Evolutionary conservation across 2,797 vertebrate species (phyloP).

Genomic region (Apogon talboti): DNA sequence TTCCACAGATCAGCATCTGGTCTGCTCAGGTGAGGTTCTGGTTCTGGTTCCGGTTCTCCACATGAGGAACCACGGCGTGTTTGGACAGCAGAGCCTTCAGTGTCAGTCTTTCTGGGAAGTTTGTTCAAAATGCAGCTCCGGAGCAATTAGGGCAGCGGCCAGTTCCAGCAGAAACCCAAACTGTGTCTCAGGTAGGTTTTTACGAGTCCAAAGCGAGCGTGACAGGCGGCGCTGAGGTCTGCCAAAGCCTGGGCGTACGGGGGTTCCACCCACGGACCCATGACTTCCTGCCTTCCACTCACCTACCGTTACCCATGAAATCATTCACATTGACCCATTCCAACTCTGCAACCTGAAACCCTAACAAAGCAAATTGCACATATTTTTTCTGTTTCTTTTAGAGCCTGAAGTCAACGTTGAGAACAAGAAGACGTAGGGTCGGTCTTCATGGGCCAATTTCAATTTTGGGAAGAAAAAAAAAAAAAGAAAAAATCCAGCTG

Average conservation of each 20-base stretch:
- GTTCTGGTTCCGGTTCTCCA: slow-evolving; percentile 40
- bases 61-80: slow-evolving; percentile 52
- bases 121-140: slow-evolving; percentile 69
- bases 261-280: slow-evolving; percentile 60
- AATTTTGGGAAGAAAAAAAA: neutral
- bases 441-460: slow-evolving; percentile 17
- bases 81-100: slow-evolving; percentile 54
- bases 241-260: slow-evolving; percentile 63
- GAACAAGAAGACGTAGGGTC: slow-evolving; percentile 41
- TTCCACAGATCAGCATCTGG: slow-evolving; percentile 25
- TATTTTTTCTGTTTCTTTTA: slow-evolving; percentile 67
- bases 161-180: slow-evolving; percentile 72
- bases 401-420: slow-evolving; percentile 45
- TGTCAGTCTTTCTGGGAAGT: slow-evolving; percentile 58
- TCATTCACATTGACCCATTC: slow-evolving; percentile 70
- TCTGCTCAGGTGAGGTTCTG: slow-evolving; percentile 55
- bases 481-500: neutral
- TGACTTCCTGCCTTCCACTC: slow-evolving; percentile 70
- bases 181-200: slow-evolving; percentile 79
- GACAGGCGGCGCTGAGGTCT: slow-evolving; percentile 62
- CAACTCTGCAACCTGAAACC: slow-evolving; percentile 72
- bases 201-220: slow-evolving; percentile 74
- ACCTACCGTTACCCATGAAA: slow-evolving; percentile 75
- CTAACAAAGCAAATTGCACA: slow-evolving; percentile 74
- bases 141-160: slow-evolving; percentile 68